A percentile compares a stretch with the other conserved stretches of the same genome.
These are phyloP conservation scores for Pipa parva DNA, from an alignment of 2,113 vertebrate species.

Conservation along the genomic window DNA sequence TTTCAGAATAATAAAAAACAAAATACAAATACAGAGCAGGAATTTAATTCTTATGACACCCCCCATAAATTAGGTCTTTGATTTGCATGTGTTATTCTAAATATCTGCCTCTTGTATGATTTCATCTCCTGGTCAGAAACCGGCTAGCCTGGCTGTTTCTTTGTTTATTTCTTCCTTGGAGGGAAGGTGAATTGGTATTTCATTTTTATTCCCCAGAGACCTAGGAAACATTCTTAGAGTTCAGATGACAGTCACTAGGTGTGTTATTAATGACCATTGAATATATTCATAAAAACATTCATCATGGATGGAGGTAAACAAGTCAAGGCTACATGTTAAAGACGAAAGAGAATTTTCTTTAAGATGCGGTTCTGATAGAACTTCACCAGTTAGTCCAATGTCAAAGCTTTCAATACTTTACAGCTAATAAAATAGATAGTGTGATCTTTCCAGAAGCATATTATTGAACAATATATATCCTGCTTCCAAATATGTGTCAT, in stretches of 20 bases:
- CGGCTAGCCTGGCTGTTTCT: too few relatives aligned
- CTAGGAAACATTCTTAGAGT: too few relatives aligned
- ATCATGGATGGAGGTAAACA: slow-evolving; percentile 22
- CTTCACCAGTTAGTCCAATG: slow-evolving; percentile 37
- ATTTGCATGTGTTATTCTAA: too few relatives aligned
- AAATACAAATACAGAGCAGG: too few relatives aligned
- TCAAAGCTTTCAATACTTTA: slow-evolving; percentile 34
- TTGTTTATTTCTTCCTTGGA: too few relatives aligned
- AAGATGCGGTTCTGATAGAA: slow-evolving; percentile 23
- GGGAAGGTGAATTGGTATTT: too few relatives aligned
- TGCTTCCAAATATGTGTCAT: slow-evolving; percentile 38
- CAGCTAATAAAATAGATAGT: slow-evolving; percentile 39
- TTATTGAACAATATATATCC: slow-evolving; percentile 44
- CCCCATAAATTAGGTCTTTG: too few relatives aligned
- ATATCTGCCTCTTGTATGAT: too few relatives aligned
- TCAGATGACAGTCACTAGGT: neutral
- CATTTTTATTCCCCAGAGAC: too few relatives aligned
- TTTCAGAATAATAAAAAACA: too few relatives aligned
- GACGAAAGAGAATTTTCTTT: slow-evolving; percentile 2
- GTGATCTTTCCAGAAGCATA: slow-evolving; percentile 32
- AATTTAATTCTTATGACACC: too few relatives aligned
- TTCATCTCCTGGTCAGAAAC: too few relatives aligned
- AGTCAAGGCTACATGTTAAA: slow-evolving; percentile 19
- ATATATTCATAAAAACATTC: slow-evolving; percentile 18
- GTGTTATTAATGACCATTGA: neutral